phyloP scores from a whole-genome alignment of 2,888 invertebrate species.

The Tiliacea citrago region DNA sequence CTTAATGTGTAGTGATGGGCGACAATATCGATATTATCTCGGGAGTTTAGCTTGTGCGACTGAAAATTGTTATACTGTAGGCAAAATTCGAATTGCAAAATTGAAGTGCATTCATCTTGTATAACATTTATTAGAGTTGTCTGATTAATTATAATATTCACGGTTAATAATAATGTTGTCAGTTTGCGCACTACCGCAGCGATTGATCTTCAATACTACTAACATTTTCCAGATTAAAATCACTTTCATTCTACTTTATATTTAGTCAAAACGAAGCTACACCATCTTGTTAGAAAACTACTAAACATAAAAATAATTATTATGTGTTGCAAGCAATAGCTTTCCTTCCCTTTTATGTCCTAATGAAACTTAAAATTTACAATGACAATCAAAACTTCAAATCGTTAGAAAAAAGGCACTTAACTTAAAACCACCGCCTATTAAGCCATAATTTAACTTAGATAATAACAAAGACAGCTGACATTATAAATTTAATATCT shows the following conservation, averaged over 20 bases:
- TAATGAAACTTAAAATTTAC: conserved; percentile 60
- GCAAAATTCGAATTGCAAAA: background rate
- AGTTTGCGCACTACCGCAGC: background rate
- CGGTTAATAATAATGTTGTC: background rate
- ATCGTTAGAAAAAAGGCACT: conserved; percentile 61
- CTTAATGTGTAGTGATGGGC: conserved; percentile 73
- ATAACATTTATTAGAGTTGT: too few relatives aligned
- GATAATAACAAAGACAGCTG: conserved; percentile 64
- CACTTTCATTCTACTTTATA: background rate
- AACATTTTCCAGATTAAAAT: background rate
- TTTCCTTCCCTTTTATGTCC: conserved; percentile 35
- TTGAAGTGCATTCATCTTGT: too few relatives aligned
- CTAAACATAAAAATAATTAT: conserved; percentile 18
- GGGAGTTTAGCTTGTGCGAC: background rate
- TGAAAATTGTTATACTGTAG: background rate
- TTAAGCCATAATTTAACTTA: conserved; percentile 62
- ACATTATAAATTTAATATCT: conserved; percentile 68
- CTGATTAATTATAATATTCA: background rate
- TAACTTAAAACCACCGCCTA: conserved; percentile 41
- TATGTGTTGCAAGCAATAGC: conserved; percentile 29
- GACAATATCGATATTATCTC: conserved; percentile 28
- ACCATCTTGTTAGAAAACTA: conserved; percentile 4
- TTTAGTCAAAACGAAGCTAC: background rate
- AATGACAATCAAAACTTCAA: conserved; percentile 37
- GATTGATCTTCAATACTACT: background rate